Evolutionary conservation across 2,797 vertebrate species (phyloP), one percentile per base, ranked within the genome.

Genomic region (Hapalemur alaotrensis): DNA sequence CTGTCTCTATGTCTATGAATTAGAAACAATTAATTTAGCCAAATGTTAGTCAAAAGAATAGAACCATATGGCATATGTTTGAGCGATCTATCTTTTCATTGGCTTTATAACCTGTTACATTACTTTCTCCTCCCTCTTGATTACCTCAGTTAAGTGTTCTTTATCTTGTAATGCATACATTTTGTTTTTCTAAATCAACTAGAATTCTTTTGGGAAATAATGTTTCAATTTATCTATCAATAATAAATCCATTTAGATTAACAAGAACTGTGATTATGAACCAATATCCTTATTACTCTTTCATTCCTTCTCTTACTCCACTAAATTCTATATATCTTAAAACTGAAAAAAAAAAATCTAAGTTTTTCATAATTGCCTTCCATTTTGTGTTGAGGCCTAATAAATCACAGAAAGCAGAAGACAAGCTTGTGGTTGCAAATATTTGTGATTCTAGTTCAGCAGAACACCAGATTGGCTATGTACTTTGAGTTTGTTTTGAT

Each of bases 71-170:
- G 15, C 32, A n/a, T 90, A 76, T 8, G 2, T 50, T 69, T 54
- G 9, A 80, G 2, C 0, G 20, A n/a, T 0, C 4, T 54, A 15
- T 15, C 12, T n/a, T 43, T 57, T 43, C 5, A 18, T 20, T 57
- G 46, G 9, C 8, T 25, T 79, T 80, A 7, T n/a, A 67, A 0
- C 6, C 20, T 30, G 41, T 14, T 30, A 70, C 7, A 43, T 57
- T 65, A 70, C 23, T 35, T 59, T 80, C 25, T 50, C 22, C 43
- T 18, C 25, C 2, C 4, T 57, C 38, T 17, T 43, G 15, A 70
- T 35, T 70, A 30, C 1, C 20, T 57, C 38, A 81, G 14, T 57
- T 20, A 81, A 25, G 35, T 57, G 22, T 5, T 43, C 30, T 81
- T n/a, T 81, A 2, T 81, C 23, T 57, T 80, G 2, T 46, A 70